Percentiles rank a stretch among this genome's conserved stretches.
These are phyloP conservation scores for Drosophila pseudoananassae DNA, from an alignment of 1,140 invertebrate genomes.

Conservation along the genomic window DNA sequence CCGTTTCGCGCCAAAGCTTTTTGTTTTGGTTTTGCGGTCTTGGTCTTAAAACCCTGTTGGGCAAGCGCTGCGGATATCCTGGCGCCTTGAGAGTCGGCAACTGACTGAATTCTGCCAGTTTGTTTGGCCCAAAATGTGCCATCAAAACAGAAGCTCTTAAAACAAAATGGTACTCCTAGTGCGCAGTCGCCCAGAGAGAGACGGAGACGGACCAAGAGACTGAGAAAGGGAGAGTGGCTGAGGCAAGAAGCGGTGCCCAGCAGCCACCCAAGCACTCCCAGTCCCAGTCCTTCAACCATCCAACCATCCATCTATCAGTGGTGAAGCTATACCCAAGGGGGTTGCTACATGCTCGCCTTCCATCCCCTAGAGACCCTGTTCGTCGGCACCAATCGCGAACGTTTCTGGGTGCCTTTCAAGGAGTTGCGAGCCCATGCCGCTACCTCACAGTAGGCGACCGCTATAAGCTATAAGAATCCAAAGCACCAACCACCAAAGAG, in stretches of 20 bases:
- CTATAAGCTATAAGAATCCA: neutral
- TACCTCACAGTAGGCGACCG: slow-evolving; percentile 59
- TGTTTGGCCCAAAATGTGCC: slow-evolving; percentile 56
- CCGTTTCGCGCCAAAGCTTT: slow-evolving; percentile 64
- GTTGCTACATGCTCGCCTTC: slow-evolving; percentile 50
- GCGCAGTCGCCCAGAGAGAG: slow-evolving; percentile 33
- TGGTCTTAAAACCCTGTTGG: slow-evolving; percentile 11
- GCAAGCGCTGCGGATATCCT: slow-evolving; percentile 58
- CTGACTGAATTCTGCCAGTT: slow-evolving; percentile 58
- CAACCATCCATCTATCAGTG: slow-evolving; percentile 33
- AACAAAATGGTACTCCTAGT: slow-evolving; percentile 54
- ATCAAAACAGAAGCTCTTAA: slow-evolving; percentile 72
- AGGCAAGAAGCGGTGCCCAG: neutral
- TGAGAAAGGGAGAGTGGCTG: neutral
- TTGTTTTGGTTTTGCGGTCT: slow-evolving; percentile 28
- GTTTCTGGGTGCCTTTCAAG: slow-evolving; percentile 52
- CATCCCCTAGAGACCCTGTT: slow-evolving; percentile 57
- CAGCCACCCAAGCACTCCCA: slow-evolving; percentile 64
- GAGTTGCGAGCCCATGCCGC: slow-evolving; percentile 55
- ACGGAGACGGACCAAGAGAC: neutral
- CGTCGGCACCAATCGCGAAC: slow-evolving; percentile 71
- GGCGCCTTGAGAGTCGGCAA: slow-evolving; percentile 77
- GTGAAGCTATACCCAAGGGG: slow-evolving; percentile 61
- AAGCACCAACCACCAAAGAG: slow-evolving; percentile 6
- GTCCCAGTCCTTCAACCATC: neutral